Evolutionary conservation across 2,113 vertebrate species (phyloP).

Genomic region (Martes martes): DNA sequence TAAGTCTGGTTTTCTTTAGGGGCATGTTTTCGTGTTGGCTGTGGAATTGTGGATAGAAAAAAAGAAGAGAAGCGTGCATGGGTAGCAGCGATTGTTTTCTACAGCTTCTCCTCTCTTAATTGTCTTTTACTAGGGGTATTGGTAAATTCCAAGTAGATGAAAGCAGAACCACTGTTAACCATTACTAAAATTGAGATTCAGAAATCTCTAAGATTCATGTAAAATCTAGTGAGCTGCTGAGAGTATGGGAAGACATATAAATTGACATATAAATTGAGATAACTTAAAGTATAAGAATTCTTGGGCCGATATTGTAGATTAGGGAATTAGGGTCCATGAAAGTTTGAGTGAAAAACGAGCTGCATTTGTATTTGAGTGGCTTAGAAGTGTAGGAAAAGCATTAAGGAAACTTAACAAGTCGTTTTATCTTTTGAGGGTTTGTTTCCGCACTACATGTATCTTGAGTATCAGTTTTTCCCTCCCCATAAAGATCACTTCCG

Average conservation of each 20-base stretch:
- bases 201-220: background rate
- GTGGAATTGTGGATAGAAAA: background rate
- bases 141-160: background rate
- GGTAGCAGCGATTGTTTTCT: background rate
- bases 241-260: background rate
- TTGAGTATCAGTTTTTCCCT: background rate
- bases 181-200: background rate
- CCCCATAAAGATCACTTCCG: background rate
- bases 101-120: background rate
- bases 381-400: background rate
- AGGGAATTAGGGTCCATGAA: background rate
- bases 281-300: background rate
- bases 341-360: background rate
- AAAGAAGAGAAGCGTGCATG: background rate
- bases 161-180: background rate
- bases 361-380: background rate
- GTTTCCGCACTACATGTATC: background rate
- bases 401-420: background rate
- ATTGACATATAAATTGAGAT: background rate
- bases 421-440: background rate
- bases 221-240: background rate
- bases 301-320: background rate
- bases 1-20: conserved; percentile 43
- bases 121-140: background rate
- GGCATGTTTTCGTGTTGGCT: conserved; percentile 4